Conservation (phyloP, 2,888 invertebrate species). For the Mesorhabditis belari region DNA sequence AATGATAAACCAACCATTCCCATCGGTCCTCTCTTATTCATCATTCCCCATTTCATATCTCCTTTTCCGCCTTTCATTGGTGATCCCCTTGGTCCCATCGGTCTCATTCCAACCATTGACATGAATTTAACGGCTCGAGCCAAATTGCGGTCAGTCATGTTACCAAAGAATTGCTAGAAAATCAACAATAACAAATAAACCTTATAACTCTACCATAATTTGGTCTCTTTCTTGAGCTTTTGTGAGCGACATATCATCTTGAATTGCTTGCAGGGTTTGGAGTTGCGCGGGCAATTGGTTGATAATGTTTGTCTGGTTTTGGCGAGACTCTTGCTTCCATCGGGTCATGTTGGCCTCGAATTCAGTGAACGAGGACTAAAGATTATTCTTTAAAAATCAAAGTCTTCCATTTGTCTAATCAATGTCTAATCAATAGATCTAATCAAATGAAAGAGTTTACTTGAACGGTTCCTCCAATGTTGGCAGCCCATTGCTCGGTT, state of each 20-base stretch:
- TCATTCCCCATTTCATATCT: too few relatives aligned
- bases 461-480: constrained; percentile 13
- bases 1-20: too few relatives aligned
- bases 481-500: constrained; percentile 18
- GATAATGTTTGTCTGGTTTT: constrained; percentile 17
- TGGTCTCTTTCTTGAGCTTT: constrained; percentile 4
- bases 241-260: constrained; percentile 16
- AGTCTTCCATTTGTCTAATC: too few relatives aligned
- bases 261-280: constrained; percentile 9
- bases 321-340: constrained; percentile 9
- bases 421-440: too few relatives aligned
- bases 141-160: background rate
- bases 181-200: background rate
- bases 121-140: background rate
- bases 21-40: background rate
- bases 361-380: constrained; percentile 14
- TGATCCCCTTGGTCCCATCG: background rate
- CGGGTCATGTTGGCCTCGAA: constrained; percentile 20
- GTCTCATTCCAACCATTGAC: background rate
- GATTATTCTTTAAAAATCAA: too few relatives aligned
- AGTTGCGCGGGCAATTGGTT: constrained; percentile 12
- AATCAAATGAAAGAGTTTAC: too few relatives aligned
- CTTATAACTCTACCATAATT: constrained; percentile 2
- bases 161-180: background rate
- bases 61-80: too few relatives aligned